Base-by-base conservation (phyloP, 2,113 vertebrate genomes). In the Atractosteus spatula region DNA sequence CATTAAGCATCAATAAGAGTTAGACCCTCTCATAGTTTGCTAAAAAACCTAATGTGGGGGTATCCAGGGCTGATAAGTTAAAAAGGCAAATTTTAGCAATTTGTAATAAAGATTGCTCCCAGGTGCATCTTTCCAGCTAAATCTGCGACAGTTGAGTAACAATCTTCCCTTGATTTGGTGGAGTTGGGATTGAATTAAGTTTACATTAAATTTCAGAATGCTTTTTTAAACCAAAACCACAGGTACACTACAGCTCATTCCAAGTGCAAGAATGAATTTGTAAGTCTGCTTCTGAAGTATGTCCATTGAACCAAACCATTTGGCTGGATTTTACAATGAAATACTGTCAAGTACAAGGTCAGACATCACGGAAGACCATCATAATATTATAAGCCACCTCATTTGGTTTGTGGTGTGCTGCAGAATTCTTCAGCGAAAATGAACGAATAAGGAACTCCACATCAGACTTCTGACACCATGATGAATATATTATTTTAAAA, bases 371-470 rank as follows among this genome's bases (percentile, higher is more conserved):
- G 8, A 66, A 16, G 41, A 66, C 10, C 8, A 13, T 44, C 43
- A 47, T 47, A 44, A 47, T 14, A 66, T 41, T 63, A 71, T 70
- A 73, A 47, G 78, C 79, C 74, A 69, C 65, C 76, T 74, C 73
- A 77, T 72, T 72, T 74, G 72, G 69, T 74, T 67, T 78, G 74
- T 70, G 76, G 69, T 72, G 68, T 72, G 67, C 71, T 72, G 76
- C 76, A 69, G 74, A 66, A 78, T 67, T 67, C 63, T 75, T 67
- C 47, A 72, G 79, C 74, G 72, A 83, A 72, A 74, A 67, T 69
- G 63, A 78, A 77, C 71, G 74, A 79, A 73, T 64, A 67, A 74
- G 71, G 16, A 57, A 45, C 7, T 77, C 68, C 55, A 61, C 69
- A 70, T 71, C 71, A 70, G 12, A 56, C 5, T 12, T 14, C 16